These are phyloP conservation scores for Halcyon smyrnensis DNA, from an alignment of 2,797 vertebrate genomes.

Conservation along the genomic window DNA sequence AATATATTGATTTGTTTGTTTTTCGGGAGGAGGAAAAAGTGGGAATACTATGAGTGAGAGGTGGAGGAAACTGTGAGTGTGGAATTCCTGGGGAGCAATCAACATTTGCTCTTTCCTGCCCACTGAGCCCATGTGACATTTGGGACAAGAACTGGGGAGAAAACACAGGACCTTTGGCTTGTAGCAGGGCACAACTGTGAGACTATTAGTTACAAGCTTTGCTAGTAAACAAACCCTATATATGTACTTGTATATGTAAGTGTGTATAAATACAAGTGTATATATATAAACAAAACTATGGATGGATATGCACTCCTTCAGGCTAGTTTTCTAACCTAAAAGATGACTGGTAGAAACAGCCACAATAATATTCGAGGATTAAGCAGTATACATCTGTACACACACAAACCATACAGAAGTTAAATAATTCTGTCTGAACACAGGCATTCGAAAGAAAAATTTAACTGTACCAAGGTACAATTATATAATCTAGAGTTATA, in stretches of 20 bases:
- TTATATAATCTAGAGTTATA: neutral
- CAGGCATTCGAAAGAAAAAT: neutral
- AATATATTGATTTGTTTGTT: neutral
- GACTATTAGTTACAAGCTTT: neutral
- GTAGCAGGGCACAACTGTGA: neutral
- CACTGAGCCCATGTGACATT: accelerated
- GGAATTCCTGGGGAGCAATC: neutral
- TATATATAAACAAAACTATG: neutral
- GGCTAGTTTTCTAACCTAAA: neutral
- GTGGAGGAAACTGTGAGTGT: neutral
- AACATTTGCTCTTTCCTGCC: neutral
- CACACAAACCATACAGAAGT: neutral
- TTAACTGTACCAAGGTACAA: neutral
- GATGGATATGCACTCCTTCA: neutral
- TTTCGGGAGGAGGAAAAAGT: neutral
- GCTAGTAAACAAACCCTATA: neutral
- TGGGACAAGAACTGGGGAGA: neutral
- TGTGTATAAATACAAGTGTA: accelerated
- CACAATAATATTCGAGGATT: neutral
- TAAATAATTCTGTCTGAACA: neutral
- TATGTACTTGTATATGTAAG: accelerated
- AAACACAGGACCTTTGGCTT: neutral
- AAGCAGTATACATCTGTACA: neutral
- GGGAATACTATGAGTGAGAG: neutral
- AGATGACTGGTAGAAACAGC: neutral